A percentile compares a stretch with the other conserved stretches of the same genome.
These are phyloP conservation scores for Conger conger DNA, from an alignment of 2,113 vertebrate genomes.

Conservation along the genomic window DNA sequence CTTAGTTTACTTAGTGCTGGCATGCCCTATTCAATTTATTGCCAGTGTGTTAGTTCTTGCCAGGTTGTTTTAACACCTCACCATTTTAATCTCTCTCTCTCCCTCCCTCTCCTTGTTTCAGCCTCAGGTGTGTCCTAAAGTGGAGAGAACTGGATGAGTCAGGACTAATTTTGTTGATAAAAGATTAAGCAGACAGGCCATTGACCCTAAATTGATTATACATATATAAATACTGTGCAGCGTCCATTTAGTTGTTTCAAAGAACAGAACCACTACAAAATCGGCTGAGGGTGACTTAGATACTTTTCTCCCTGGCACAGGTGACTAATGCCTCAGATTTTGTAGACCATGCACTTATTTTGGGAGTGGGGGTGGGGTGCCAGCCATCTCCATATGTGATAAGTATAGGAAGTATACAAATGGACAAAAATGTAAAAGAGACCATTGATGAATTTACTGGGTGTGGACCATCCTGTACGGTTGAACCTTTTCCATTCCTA, in stretches of 20 bases:
- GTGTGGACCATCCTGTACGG: background rate
- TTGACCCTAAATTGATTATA: background rate
- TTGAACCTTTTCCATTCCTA: background rate
- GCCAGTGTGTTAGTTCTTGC: background rate
- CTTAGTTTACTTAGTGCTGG: background rate
- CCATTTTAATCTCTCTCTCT: background rate
- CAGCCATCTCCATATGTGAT: background rate
- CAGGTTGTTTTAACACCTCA: background rate
- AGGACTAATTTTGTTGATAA: background rate
- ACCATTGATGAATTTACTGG: background rate
- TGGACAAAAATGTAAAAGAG: background rate
- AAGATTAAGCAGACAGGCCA: background rate
- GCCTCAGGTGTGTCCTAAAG: background rate
- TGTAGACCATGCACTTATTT: background rate
- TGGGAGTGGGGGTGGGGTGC: background rate
- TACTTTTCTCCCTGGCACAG: background rate
- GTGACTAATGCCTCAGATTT: background rate
- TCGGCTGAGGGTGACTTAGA: background rate
- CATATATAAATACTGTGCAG: background rate
- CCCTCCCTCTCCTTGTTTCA: background rate
- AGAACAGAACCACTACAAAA: background rate
- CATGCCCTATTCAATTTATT: background rate
- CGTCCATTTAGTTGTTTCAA: background rate
- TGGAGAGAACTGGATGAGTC: background rate
- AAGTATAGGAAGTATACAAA: background rate